Base-by-base conservation (phyloP, 2,797 vertebrate species). In the Chelonia mydas region DNA sequence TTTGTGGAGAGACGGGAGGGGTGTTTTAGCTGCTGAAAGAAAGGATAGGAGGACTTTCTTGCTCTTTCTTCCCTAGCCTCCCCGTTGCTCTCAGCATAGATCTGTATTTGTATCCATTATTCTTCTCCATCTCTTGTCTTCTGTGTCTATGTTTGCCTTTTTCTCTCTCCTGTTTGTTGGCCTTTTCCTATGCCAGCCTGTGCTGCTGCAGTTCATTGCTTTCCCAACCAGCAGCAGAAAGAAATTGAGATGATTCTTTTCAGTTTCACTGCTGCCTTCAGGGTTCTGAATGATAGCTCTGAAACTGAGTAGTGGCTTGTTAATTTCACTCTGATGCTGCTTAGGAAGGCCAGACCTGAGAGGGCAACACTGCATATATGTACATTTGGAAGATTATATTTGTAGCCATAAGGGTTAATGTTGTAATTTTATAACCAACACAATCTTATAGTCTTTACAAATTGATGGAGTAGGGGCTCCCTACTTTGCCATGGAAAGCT, bases 1-100 rank as follows among this genome's bases (percentile, higher is more conserved):
- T 79, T 10, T 1, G 0, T 23, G 2, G 1, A 3, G 16, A 2
- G 74, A 2, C 27, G 25, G 68, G 68, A 41, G 84, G 45, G 57
- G 74, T 5, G 49, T 3, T 31, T 54, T 27, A 5, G 37, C 59
- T 37, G 11, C 0, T 1, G 0, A 1, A 82, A 53, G 0, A 0
- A 6, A 31, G 55, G 0, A 0, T 11, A 1, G 74, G 83, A 78
- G 88, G 50, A 23, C 37, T 33, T 11, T 83, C 13, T 55, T 55
- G 27, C 72, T 15, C 53, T 49, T 33, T 11, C 76, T 31, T 61
- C 54, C 61, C 85, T 88, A 87, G 50, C 81, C 84, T 94, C n/a
- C 21, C 80, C 85, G 93, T 47, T 92, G 50, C 47, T 78, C 37
- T 84, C 81, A 87, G 50, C 2, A 0, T 19, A 27, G 45, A 28